Evolutionary conservation across 2,888 invertebrate species (phyloP).

Genomic region (Scaeva pyrastri): DNA sequence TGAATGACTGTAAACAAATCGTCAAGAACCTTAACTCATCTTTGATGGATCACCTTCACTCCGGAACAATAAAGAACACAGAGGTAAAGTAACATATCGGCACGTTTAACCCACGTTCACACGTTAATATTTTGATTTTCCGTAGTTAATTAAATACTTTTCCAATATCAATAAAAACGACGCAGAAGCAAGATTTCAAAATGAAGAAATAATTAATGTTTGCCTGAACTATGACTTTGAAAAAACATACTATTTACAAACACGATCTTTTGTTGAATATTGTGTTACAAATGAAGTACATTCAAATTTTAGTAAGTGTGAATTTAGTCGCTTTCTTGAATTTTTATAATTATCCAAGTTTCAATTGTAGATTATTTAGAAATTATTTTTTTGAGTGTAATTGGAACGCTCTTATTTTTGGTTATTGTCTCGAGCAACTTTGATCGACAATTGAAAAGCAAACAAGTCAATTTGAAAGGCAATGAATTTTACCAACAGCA

Average conservation of each 20-base stretch:
- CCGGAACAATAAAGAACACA: conserved; percentile 65
- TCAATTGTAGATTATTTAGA: conserved; percentile 44
- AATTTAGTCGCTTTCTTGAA: not conserved
- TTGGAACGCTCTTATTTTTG: conserved; percentile 47
- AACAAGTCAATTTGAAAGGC: conserved; percentile 22
- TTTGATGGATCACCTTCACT: conserved; percentile 70
- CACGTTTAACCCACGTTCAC: not conserved
- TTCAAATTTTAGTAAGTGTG: conserved; percentile 76
- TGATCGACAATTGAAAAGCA: conserved; percentile 50
- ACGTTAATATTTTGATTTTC: not conserved
- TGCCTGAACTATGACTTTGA: conserved; percentile 80
- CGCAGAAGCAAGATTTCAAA: conserved; percentile 76
- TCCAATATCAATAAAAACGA: conserved; percentile 77
- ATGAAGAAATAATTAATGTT: conserved; percentile 78
- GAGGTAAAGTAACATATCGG: conserved; percentile 73
- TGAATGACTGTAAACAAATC: conserved; percentile 78
- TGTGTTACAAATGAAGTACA: conserved; percentile 77
- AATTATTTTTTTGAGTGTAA: conserved; percentile 17
- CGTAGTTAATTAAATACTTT: conserved; percentile 78
- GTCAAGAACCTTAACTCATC: conserved; percentile 63
- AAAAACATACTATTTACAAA: conserved; percentile 74
- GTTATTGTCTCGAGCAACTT: conserved; percentile 50
- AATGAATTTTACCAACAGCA: conserved; percentile 43
- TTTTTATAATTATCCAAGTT: not conserved
- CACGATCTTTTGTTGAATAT: conserved; percentile 80